Evolutionary conservation across 2,888 invertebrate genomes (phyloP), one percentile per base, ranked within the genome.

Genomic region (Melieria crassipennis): DNA sequence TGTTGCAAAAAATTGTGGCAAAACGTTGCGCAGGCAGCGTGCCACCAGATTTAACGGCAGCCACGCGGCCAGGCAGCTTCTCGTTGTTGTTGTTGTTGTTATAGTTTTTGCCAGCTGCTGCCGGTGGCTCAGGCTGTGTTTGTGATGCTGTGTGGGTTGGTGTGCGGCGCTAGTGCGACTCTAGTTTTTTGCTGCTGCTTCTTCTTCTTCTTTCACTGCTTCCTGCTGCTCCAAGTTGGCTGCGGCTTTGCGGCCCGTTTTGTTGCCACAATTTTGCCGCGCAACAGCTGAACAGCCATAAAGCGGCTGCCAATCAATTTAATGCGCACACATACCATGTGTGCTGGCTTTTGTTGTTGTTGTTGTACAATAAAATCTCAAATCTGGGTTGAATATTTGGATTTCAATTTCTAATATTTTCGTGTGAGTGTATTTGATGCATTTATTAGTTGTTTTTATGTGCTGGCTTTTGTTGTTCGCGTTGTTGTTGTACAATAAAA

Each of bases 291-390:
- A 47, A 52, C 69, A 58, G 50, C 60, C 61, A 52, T 45, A 45
- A 52, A 63, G 56, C 47, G 64, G 60, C 62, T 66, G 62, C 62
- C 61, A 60, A 69, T 72, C 61, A 55, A 61, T 62, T 67, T 60
- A 67, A 52, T 67, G 30, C 60, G 52, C 30, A 2, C 3, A 30
- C 30, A 30, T 30, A 30, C 30, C 30, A 30, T 30, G 30, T 30
- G 30, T 30, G 30, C 3, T 30, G 30, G 30, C 30, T n/a, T n/a
- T n/a, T n/a, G n/a, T n/a, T n/a, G 30, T 30, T 30, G 30, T 30
- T 30, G 30, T 30, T 30, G 30, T 30, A 30, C 30, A 30, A 30
- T 30, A 30, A 30, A 30, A 30, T 16, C 16, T 16, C 16, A 16
- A 16, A 1, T 16, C 1, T 16, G 0, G 0, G 16, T 16, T 16